Percentiles rank a stretch among this genome's conserved stretches.
phyloP scores from a whole-genome alignment of 1,140 invertebrate species.

The Medauroidea extradentata region DNA sequence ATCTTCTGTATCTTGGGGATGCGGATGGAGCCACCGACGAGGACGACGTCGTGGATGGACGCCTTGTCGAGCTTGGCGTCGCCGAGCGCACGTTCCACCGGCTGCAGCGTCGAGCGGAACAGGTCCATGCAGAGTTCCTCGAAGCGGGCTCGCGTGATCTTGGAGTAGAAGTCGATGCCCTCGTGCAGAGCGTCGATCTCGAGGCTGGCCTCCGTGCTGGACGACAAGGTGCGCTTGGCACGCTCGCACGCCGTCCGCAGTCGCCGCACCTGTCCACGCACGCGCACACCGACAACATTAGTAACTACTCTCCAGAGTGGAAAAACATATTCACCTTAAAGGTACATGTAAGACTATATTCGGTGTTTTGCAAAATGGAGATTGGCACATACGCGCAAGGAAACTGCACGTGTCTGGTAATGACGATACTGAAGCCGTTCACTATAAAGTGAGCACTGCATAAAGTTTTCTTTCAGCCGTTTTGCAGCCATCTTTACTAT shows the following conservation, averaged over 20 bases:
- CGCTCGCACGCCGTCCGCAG: conserved; percentile 71
- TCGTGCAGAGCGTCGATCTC: conserved; percentile 74
- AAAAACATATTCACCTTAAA: no score
- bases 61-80: conserved; percentile 73
- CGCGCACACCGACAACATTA: neutral
- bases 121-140: conserved; percentile 50
- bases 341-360: no score
- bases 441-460: no score
- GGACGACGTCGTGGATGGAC: conserved; percentile 58
- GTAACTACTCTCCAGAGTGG: no score
- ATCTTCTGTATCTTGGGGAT: conserved; percentile 64
- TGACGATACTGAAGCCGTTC: no score
- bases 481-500: no score
- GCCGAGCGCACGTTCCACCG: conserved; percentile 57
- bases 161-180: conserved; percentile 81
- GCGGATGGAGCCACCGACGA: conserved; percentile 60
- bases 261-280: conserved; percentile 58
- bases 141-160: conserved; percentile 76
- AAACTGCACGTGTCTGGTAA: no score
- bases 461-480: no score
- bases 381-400: no score
- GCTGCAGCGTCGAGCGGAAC: conserved; percentile 49
- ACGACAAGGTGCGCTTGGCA: conserved; percentile 62
- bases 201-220: conserved; percentile 62
- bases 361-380: no score